phyloP scores from a whole-genome alignment of 2,888 invertebrate genomes.

The Dichetophora obliterata region DNA sequence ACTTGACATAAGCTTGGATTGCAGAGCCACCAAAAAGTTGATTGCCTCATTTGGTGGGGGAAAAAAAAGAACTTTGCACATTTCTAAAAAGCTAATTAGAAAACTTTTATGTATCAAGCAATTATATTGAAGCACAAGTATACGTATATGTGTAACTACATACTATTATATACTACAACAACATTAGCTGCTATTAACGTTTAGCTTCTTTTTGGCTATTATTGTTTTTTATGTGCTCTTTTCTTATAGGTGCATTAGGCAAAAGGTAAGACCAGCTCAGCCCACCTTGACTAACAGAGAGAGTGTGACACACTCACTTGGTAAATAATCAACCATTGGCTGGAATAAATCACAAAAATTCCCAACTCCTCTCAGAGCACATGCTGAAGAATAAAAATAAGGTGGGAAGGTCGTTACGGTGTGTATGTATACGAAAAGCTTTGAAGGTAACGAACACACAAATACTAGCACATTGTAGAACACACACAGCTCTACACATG shows the following conservation, averaged over 20 bases:
- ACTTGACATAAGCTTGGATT: background rate
- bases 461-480: background rate
- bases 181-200: background rate
- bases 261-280: slow-evolving; percentile 27
- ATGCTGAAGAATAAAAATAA: slow-evolving; percentile 31
- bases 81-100: slow-evolving; percentile 61
- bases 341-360: slow-evolving; percentile 67
- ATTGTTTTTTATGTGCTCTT: slow-evolving; percentile 1
- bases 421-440: slow-evolving; percentile 28
- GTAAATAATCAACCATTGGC: slow-evolving; percentile 69
- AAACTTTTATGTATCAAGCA: slow-evolving; percentile 53
- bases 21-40: slow-evolving; percentile 1
- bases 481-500: slow-evolving; percentile 23
- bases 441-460: slow-evolving; percentile 17
- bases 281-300: slow-evolving; percentile 27
- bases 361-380: slow-evolving; percentile 29
- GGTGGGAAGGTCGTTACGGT: slow-evolving; percentile 42
- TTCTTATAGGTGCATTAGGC: slow-evolving; percentile 30
- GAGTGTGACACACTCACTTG: slow-evolving; percentile 66
- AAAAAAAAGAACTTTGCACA: slow-evolving; percentile 39
- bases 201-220: background rate
- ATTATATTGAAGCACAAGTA: too few relatives aligned
- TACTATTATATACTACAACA: too few relatives aligned
- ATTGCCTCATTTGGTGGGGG: slow-evolving; percentile 41
- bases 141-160: too few relatives aligned